Evolutionary conservation across 2,797 vertebrate species (phyloP).

Genomic region (Melanotaenia boesemani): DNA sequence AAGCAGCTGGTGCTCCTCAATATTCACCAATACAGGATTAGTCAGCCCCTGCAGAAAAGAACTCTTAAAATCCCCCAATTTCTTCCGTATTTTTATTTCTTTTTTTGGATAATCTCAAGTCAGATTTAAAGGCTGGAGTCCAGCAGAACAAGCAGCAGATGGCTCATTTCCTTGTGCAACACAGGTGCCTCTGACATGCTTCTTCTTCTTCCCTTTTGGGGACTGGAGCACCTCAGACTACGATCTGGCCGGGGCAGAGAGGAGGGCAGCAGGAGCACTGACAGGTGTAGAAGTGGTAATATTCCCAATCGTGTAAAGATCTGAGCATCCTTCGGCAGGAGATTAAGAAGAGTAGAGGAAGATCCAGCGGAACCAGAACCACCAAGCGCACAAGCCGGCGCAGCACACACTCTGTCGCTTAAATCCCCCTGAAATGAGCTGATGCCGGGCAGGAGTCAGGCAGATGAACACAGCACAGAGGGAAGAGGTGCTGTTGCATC

Average conservation of each 20-base stretch:
- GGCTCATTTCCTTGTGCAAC: conserved; percentile 72
- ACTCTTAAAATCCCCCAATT: conserved; percentile 49
- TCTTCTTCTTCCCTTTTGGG: conserved; percentile 55
- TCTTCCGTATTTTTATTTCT: conserved; percentile 22
- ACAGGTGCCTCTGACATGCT: conserved; percentile 64
- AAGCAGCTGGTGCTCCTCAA: conserved; percentile 58
- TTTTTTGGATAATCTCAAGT: conserved; percentile 46
- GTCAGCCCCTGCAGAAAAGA: conserved; percentile 30
- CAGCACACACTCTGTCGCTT: conserved; percentile 64
- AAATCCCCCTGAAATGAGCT: conserved; percentile 63
- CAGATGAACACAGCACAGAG: conserved; percentile 45
- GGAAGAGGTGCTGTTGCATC: conserved; percentile 64
- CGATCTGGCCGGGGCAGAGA: conserved; percentile 53
- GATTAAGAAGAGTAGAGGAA: conserved; percentile 47
- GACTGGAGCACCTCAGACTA: conserved; percentile 50
- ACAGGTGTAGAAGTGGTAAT: conserved; percentile 55
- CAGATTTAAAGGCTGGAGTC: conserved; percentile 62
- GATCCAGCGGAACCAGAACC: conserved; percentile 61
- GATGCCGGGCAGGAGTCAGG: conserved; percentile 50
- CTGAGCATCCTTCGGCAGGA: conserved; percentile 79
- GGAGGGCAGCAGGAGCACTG: conserved; percentile 35
- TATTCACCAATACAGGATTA: conserved; percentile 27
- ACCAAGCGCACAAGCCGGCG: conserved; percentile 51
- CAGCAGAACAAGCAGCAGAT: conserved; percentile 58
- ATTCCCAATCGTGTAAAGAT: conserved; percentile 74